phyloP scores from a whole-genome alignment of 2,888 invertebrate genomes.

The Antitype chi region DNA sequence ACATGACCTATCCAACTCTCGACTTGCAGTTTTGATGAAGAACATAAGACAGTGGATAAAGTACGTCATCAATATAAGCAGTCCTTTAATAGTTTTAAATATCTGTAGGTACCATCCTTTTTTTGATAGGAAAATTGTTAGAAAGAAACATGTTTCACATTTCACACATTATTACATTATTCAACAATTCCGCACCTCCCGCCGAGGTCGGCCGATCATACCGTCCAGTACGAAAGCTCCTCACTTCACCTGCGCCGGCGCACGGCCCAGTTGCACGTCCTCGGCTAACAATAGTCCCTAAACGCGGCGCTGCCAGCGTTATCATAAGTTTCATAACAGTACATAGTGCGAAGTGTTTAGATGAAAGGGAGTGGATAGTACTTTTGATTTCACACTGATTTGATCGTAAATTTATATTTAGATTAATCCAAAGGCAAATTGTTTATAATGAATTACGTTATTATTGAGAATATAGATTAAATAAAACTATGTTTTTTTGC shows the following conservation, averaged over 20 bases:
- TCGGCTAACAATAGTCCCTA: conserved; percentile 72
- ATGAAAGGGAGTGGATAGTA: conserved; percentile 13
- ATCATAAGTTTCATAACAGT: conserved; percentile 66
- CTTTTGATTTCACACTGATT: conserved; percentile 15
- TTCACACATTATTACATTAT: background rate
- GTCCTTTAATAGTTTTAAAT: no score
- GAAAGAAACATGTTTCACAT: no score
- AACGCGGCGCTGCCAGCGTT: conserved; percentile 50
- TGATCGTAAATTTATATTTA: background rate
- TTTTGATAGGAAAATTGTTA: no score
- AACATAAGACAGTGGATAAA: background rate
- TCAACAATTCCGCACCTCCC: conserved; percentile 9
- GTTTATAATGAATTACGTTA: background rate
- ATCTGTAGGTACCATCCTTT: no score
- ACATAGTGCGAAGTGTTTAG: conserved; percentile 29
- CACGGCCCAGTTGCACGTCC: conserved; percentile 66
- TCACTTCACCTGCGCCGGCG: conserved; percentile 62
- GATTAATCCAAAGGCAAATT: background rate
- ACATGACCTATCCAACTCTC: background rate
- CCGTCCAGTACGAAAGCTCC: conserved; percentile 44
- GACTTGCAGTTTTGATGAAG: background rate
- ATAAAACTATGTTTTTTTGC: background rate
- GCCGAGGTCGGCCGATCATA: conserved; percentile 30
- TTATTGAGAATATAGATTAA: background rate
- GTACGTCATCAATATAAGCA: background rate